phyloP scores from a whole-genome alignment of 2,888 invertebrate genomes.

The Desoria tigrina region DNA sequence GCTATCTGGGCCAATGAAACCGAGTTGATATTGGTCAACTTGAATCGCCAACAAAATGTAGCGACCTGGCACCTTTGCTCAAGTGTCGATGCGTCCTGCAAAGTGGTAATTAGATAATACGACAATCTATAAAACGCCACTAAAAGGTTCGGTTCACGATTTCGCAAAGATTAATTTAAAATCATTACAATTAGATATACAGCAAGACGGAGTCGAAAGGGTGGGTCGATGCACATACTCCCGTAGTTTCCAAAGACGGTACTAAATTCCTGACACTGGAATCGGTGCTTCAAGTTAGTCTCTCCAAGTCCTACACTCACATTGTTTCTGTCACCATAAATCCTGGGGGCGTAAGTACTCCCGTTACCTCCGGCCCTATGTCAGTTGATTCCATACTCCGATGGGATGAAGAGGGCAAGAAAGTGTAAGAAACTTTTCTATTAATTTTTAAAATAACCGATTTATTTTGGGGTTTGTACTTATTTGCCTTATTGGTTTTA shows the following conservation, averaged over 20 bases:
- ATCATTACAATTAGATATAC: constrained; percentile 27
- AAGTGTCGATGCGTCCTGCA: constrained; percentile 55
- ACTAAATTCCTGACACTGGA: constrained; percentile 70
- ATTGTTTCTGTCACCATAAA: constrained; percentile 14
- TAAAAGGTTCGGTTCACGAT: too few relatives aligned
- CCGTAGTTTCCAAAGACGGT: constrained; percentile 59
- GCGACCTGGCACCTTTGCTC: constrained; percentile 67
- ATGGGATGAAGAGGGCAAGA: constrained; percentile 64
- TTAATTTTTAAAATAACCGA: neutral
- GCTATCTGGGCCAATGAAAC: constrained; percentile 74
- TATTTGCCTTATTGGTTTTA: too few relatives aligned
- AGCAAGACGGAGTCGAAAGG: constrained; percentile 63
- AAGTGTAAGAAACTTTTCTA: constrained; percentile 1
- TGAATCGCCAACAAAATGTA: constrained; percentile 82
- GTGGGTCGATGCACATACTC: constrained; percentile 61
- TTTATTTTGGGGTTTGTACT: too few relatives aligned
- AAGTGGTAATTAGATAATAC: too few relatives aligned
- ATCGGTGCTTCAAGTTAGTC: constrained; percentile 65
- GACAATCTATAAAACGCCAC: too few relatives aligned
- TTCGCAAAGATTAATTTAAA: neutral
- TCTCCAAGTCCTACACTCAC: constrained; percentile 59
- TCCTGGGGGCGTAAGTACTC: constrained; percentile 50
- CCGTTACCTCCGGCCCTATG: constrained; percentile 66
- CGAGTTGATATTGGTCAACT: constrained; percentile 77
- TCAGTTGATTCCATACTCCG: constrained; percentile 73